Evolutionary conservation across 92 coral and sea anemone species (phyloP), one percentile per base, ranked within the genome.

Genomic region (Palythoa caribaeorum): DNA sequence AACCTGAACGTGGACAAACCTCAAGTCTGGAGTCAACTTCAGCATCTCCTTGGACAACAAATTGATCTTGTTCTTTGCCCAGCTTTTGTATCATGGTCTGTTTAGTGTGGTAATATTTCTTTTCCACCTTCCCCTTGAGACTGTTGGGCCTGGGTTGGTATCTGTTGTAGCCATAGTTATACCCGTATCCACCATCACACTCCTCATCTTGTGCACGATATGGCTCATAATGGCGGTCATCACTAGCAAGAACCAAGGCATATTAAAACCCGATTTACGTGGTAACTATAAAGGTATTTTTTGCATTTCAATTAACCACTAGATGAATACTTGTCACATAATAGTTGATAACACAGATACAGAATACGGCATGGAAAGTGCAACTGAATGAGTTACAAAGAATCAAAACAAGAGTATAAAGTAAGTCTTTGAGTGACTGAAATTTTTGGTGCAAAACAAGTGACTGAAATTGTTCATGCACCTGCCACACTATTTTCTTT

Each of bases 21-120:
- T 94, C 96, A 38, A 97, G 96, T 15, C 99, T 92, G 52, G 99
- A 98, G 88, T 97, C 99, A 44, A 97, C 99, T 78, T 97, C 99
- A 20, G 98, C 95, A 87, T 97, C 99, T 73, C 99, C 99, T 38
- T 98, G 98, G 2, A 97, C 98, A 6, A 97, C 99, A 91, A 80
- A 94, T 44, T 73, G 89, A 84, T 97, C 99, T 87, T 97, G 99
- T 38, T 91, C 96, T 79, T 97, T 97, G 78, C 99, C 99, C n/a
- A 97, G 73, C 68, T 95, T 97, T 76, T 97, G 96, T 16, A 97
- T 95, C 79, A 97, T 90, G 0, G 97, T 89, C 90, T 97, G 99
- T 83, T 97, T 97, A 2, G 98, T 96, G 52, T 94, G 98, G 95
- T 96, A 97, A 74, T 95, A 97, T 70, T 97, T 97, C 84, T 93